Base-by-base conservation (phyloP, 1,140 invertebrate genomes). In the Bombus huntii region DNA sequence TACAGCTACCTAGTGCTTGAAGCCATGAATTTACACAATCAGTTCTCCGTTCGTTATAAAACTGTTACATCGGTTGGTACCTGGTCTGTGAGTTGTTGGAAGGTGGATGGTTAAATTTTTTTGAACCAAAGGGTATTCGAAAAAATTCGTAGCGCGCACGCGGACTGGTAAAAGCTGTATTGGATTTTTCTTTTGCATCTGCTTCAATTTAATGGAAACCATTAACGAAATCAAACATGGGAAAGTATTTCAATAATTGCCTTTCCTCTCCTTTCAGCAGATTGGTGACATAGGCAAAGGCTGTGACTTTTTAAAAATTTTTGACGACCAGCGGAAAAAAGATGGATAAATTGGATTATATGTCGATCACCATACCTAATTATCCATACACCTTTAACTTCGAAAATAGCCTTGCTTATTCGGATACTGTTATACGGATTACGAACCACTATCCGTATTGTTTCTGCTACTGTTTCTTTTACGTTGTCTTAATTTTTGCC, bases 351-450 rank as follows among this genome's bases (percentile, higher is more conserved):
- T 93, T 95, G 93, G 92, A 95, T 90, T 93, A 93, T 70, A 95
- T 94, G 89, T 96, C 96, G 91, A 96, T 96, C 76, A 97, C 96
- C 75, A 92, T 96, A 90, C 97, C 97, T 78, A 99, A 99, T 95
- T 99, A 99, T 95, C 98, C 98, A 8, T 98, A 98, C 93, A 96
- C 99, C n/a, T 99, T 99, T 95, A 97, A 98, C 92, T 99, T 99
- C 92, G 99, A 99, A 95, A 97, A 97, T 93, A 97, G 98, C 92
- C 99, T 99, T 94, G 97, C 98, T 93, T 98, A 98, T 90, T 96
- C 97, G 89, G 96, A 97, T 81, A 98, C 98, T 89, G 96, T 97
- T 91, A 96, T 97, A 94, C 99, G 99, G 98, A 99, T 99, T 98
- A 96, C 97, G 71, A 97, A 98, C 86, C 98, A 99, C 95, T 99